These are phyloP conservation scores for Thereva unica DNA, from an alignment of 2,888 invertebrate species.

Conservation along the genomic window DNA sequence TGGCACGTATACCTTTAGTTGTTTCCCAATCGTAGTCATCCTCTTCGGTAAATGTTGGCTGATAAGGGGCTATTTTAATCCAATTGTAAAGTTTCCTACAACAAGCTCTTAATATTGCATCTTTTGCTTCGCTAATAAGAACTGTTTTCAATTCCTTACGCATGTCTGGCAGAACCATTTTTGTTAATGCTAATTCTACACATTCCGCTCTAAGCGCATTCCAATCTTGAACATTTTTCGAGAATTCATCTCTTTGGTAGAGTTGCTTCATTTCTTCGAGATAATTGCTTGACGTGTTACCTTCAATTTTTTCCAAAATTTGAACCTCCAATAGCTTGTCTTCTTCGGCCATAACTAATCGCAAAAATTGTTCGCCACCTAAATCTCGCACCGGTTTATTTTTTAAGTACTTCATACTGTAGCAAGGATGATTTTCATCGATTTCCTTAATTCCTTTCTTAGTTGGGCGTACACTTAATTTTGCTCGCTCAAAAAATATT, in stretches of 20 bases:
- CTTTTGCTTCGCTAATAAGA: conserved; percentile 84
- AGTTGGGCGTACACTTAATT: conserved; percentile 80
- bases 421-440: conserved; percentile 91
- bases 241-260: conserved; percentile 82
- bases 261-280: conserved; percentile 85
- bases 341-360: conserved; percentile 77
- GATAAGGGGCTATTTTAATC: conserved; percentile 81
- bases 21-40: conserved; percentile 93
- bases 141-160: conserved; percentile 81
- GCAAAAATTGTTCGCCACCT: conserved; percentile 86
- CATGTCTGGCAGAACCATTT: conserved; percentile 88
- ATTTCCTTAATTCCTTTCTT: conserved; percentile 91
- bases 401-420: conserved; percentile 85
- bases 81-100: conserved; percentile 87
- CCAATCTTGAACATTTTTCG: conserved; percentile 93
- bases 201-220: conserved; percentile 86
- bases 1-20: conserved; percentile 73
- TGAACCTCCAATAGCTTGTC: conserved; percentile 77
- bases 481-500: conserved; percentile 85
- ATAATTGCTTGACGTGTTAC: conserved; percentile 76
- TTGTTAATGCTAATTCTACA: conserved; percentile 83
- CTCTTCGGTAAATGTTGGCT: conserved; percentile 73
- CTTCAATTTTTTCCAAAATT: conserved; percentile 77
- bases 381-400: conserved; percentile 91
- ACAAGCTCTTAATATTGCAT: conserved; percentile 80